Conservation (phyloP, 2,797 vertebrate species). For the Lateolabrax maculatus region DNA sequence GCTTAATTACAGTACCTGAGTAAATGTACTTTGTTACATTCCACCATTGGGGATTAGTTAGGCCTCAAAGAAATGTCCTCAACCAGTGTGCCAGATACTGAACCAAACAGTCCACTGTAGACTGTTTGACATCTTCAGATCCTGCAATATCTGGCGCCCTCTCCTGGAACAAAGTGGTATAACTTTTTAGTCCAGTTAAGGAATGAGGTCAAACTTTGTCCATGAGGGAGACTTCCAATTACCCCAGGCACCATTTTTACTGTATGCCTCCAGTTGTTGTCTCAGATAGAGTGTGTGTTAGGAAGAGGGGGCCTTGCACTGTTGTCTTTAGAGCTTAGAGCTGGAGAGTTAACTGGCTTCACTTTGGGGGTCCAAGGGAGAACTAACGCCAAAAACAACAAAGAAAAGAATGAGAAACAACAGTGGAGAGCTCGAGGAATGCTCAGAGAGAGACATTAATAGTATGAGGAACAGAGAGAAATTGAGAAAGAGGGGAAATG, state of each 20-base stretch:
- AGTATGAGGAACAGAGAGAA: conserved; percentile 20
- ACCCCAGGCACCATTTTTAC: conserved; percentile 41
- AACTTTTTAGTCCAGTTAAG: not conserved
- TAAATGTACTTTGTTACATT: not conserved
- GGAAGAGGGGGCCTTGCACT: conserved; percentile 35
- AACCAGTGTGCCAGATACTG: not conserved
- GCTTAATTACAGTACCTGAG: not conserved
- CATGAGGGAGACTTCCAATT: conserved; percentile 47
- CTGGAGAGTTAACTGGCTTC: conserved; percentile 51
- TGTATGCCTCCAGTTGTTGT: conserved; percentile 47
- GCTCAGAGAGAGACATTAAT: conserved; percentile 45
- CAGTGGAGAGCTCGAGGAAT: conserved; percentile 51
- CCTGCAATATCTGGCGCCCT: conserved; percentile 61
- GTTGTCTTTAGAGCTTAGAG: conserved; percentile 71
- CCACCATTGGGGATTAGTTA: too few relatives aligned
- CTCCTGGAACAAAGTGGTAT: conserved; percentile 55
- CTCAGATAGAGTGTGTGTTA: conserved; percentile 35
- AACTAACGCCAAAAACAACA: conserved; percentile 76
- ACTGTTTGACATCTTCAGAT: not conserved
- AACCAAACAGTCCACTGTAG: too few relatives aligned
- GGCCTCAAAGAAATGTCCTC: not conserved
- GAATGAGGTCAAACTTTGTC: conserved; percentile 57
- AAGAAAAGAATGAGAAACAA: conserved; percentile 73
- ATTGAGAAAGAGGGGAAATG: conserved; percentile 11
- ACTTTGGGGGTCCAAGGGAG: conserved; percentile 47